Evolutionary conservation across 2,113 vertebrate species (phyloP), one percentile per base, ranked within the genome.

Genomic region (Microtus oregoni): DNA sequence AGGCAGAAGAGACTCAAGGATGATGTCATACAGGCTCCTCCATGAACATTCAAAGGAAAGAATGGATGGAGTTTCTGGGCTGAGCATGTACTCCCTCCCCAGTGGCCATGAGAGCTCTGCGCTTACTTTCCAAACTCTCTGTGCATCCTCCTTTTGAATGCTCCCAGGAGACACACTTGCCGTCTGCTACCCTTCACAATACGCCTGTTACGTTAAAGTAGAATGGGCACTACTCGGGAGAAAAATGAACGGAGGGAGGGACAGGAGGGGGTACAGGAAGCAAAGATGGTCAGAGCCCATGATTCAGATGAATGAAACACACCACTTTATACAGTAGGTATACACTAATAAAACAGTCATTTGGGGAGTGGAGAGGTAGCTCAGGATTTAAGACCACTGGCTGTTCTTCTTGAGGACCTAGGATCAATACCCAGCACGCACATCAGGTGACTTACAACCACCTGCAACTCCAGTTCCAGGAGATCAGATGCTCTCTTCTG

Each of bases 31-130:
- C n/a, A 4, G 70, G 58, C 0, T 9, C 28, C 32, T 47, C 19
- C 47, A 3, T 0, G 24, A 11, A 9, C 5, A 0, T 3, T 11
- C 2, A 26, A 32, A 2, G 0, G 17, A 17, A 0, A 0, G 5
- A 24, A 19, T 0, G 6, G 82, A 19, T 38, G 7, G 35, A 7
- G 32, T 44, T 35, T 12, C 8, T 3, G 19, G 38, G 24, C 41
- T 8, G 1, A 70, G 35, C 3, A 2, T 9, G n/a, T 12, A 4
- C 22, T 44, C 58, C 55, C 15, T n/a, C 24, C 38, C 0, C 24
- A 8, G 55, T 7, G 32, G 44, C 35, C 1, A 0, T 0, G 20
- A 28, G 30, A 70, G 22, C 47, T 70, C 67, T 28, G 32, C 1
- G 35, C 41, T 63, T n/a, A 15, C 26, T 72, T 30, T 67, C 24